These are phyloP conservation scores for Porites lobata DNA, from an alignment of 92 coral and sea anemone genomes.

Conservation along the genomic window DNA sequence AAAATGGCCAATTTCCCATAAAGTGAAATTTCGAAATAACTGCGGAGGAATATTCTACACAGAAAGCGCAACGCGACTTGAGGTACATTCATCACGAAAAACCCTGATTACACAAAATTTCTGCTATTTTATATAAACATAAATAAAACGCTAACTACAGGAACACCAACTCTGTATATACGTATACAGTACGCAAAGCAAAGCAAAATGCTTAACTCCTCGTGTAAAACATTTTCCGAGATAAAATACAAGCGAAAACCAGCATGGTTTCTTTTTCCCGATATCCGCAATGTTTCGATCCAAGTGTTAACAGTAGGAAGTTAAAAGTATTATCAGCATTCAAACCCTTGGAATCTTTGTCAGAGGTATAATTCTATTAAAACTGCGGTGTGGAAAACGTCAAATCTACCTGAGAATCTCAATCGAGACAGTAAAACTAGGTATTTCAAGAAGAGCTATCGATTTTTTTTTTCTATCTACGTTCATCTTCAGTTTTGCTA, in stretches of 20 bases:
- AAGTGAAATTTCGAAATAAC: too few species aligned
- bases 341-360: conserved; percentile 14
- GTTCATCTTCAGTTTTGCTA: not conserved
- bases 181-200: not conserved
- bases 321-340: conserved; percentile 11
- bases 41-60: too few species aligned
- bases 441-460: not conserved
- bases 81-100: not conserved
- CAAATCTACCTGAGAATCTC: conserved; percentile 9
- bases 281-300: conserved; percentile 33
- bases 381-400: not conserved
- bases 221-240: not conserved
- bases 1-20: too few species aligned
- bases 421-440: not conserved
- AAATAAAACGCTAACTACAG: not conserved
- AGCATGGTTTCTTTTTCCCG: conserved; percentile 12
- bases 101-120: not conserved
- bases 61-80: not conserved
- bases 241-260: not conserved
- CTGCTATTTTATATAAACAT: not conserved
- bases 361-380: conserved; percentile 14
- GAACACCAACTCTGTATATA: too few species aligned
- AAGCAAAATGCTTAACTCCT: not conserved
- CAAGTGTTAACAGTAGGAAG: conserved; percentile 39
- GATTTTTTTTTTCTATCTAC: not conserved